Evolutionary conservation across 92 coral and sea anemone species (phyloP), one percentile per base, ranked within the genome.

Genomic region (Isaurus tuberculatus): DNA sequence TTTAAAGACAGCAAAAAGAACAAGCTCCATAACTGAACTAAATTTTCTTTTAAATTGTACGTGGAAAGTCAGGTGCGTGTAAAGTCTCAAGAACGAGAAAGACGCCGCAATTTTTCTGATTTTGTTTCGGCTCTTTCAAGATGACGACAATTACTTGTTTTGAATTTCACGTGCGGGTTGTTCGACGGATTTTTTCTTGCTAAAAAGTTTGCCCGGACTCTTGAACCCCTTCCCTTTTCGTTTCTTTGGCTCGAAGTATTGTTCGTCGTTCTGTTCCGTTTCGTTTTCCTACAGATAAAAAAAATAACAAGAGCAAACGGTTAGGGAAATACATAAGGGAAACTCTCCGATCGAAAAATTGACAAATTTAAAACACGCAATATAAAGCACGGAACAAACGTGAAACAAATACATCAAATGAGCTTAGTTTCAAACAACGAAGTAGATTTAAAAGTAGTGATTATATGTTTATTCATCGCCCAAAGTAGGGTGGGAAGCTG

Each of bases 171-270:
- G n/a, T 8, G 80, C 84, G 15, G 60, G 33, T 58, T 74, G 91
- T 36, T 83, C 79, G 72, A 83, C 92, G 32, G 92, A 85, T 44
- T 88, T 85, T 64, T 73, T 68, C 84, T 87, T 89, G 77, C 72
- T 87, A 75, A 86, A 91, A 37, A 93, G 89, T 93, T 93, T 93
- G 16, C 97, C 97, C 25, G 97, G 97, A 79, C 97, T 91, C 80
- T 90, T 93, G 70, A 93, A 93, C 19, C 94, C 94, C 69, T 81
- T 93, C 17, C 97, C 97, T 79, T 55, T 79, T 46, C 53, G 33
- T 49, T 86, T 86, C 79, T 74, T 80, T 70, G 78, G 20, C 58
- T 86, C 85, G 58, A 88, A 53, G 49, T 79, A 67, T 49, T 87
- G 85, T 64, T 86, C 91, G 44, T 84, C 40, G 73, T 64, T 32